Evolutionary conservation across 1,140 invertebrate genomes (phyloP), one percentile per base, ranked within the genome.

Genomic region (Dolichoris vasculosae): DNA sequence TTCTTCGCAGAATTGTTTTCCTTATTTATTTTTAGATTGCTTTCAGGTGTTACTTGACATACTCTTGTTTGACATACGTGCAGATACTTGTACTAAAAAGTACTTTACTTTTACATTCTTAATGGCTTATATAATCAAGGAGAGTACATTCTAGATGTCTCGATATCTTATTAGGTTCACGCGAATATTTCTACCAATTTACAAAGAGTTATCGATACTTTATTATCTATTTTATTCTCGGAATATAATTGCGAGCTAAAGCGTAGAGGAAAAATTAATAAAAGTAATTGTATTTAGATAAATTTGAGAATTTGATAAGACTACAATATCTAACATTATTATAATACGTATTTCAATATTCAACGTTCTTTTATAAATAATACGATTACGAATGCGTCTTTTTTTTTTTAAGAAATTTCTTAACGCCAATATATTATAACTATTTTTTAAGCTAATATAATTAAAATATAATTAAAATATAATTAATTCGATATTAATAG

Each of bases 11-110:
- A 84, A 73, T 48, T 46, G 26, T 73, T 80, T 78, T 64, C 46
- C 9, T 78, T 84, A 84, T 83, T 82, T 82, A 76, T 84, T 78
- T 78, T 78, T 79, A 71, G 76, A 78, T 55, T 79, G 59, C 32
- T 55, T 40, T 8, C 9, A 38, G 30, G 11, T 51, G 17, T 26
- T 38, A 55, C 77, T 80, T 85, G 77, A 85, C 76, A 73, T 48
- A 46, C 46, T 67, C 75, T 35, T 30, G 2, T 2, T 73, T 43
- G n/a, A n/a, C n/a, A n/a, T n/a, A n/a, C n/a, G n/a, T n/a, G n/a
- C n/a, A n/a, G n/a, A n/a, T 67, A 9, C 17, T 35, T 67, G 15
- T 67, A 32, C 32, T 67, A 9, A 1, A 20, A 23, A 13, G 23
- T 38, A 23, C 35, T 69, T 69, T 23, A 3, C 20, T 23, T 32